Percentiles rank a stretch among this genome's conserved stretches.
phyloP scores from a whole-genome alignment of 2,113 vertebrate genomes.

The Rynchops niger region DNA sequence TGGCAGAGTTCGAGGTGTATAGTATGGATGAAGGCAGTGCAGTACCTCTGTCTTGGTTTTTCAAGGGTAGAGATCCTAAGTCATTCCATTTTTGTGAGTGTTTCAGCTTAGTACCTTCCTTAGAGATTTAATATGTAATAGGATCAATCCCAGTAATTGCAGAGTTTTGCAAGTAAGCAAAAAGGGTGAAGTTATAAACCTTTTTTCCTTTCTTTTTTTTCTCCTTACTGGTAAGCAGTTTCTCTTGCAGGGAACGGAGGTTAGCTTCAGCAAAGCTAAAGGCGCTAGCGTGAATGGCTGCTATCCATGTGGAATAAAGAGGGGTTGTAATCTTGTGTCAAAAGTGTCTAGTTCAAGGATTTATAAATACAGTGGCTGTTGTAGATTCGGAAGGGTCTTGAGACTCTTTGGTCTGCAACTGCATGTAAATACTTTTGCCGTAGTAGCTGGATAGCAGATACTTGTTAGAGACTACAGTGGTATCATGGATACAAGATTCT shows the following conservation, averaged over 20 bases:
- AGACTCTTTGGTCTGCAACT: conserved; percentile 8
- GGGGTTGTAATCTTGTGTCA: conserved; percentile 12
- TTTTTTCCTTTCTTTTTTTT: not conserved
- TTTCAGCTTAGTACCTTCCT: not conserved
- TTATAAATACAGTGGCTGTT: conserved; percentile 22
- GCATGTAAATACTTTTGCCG: not conserved
- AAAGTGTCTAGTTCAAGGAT: conserved; percentile 24
- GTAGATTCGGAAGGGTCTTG: conserved; percentile 14
- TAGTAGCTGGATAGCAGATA: conserved; percentile 6
- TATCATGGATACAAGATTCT: conserved; percentile 13
- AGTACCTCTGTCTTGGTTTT: not conserved
- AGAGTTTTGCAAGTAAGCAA: not conserved
- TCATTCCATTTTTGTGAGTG: not conserved
- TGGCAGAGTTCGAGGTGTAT: not conserved
- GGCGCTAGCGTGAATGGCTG: not conserved
- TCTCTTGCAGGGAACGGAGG: not conserved
- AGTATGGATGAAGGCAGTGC: not conserved
- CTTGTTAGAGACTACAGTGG: not conserved
- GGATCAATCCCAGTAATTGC: not conserved
- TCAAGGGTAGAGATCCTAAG: not conserved
- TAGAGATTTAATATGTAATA: not conserved
- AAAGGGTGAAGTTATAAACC: not conserved
- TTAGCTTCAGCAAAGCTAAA: not conserved
- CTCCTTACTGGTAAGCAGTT: not conserved
- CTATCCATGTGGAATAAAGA: conserved; percentile 14